Evolutionary conservation across 2,797 vertebrate species (phyloP).

Genomic region (Leptodactylus fallax): DNA sequence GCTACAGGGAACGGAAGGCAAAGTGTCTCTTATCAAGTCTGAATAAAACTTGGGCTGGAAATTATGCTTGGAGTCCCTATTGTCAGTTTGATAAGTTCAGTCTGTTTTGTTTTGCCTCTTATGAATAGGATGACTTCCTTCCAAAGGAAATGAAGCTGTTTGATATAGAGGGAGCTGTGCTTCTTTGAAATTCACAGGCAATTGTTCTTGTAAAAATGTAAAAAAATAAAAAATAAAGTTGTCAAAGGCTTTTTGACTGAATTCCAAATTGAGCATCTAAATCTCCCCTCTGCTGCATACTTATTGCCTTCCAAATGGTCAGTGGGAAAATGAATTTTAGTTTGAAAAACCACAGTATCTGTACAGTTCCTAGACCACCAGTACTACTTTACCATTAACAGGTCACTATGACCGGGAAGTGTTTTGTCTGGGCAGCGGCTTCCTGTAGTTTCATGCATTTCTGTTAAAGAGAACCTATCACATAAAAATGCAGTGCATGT

Average conservation of each 20-base stretch:
- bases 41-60: constrained; percentile 24
- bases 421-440: not conserved
- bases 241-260: constrained; percentile 69
- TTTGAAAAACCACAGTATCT: not conserved
- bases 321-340: constrained; percentile 54
- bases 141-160: constrained; percentile 73
- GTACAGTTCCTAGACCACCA: not conserved
- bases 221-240: constrained; percentile 60
- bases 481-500: too few species aligned
- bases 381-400: too few species aligned
- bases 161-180: constrained; percentile 69
- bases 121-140: constrained; percentile 75
- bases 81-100: constrained; percentile 71
- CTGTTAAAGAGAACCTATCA: too few species aligned
- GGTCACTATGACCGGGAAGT: not conserved
- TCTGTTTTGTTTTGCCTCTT: constrained; percentile 69
- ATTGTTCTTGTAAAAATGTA: constrained; percentile 72
- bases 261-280: constrained; percentile 69
- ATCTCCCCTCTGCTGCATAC: constrained; percentile 61
- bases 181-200: constrained; percentile 76
- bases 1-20: constrained; percentile 6
- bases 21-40: constrained; percentile 55
- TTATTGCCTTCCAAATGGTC: constrained; percentile 64
- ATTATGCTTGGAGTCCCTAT: constrained; percentile 67
- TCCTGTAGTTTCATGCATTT: not conserved